These are phyloP conservation scores for Cladopsammia gracilis DNA, from an alignment of 64 coral and sea anemone genomes.

Conservation along the genomic window DNA sequence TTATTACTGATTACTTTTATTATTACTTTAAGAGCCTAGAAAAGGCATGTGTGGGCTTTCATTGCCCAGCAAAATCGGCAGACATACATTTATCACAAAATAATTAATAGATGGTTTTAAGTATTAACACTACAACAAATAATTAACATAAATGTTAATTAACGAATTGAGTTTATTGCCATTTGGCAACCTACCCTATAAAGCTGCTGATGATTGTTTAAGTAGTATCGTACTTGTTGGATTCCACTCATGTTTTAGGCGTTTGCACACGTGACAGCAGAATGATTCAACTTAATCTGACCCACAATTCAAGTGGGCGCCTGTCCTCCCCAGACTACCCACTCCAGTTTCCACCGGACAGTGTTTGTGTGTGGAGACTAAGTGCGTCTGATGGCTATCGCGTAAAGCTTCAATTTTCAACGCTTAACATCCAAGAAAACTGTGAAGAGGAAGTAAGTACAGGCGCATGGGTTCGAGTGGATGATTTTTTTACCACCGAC, in stretches of 20 bases:
- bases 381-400: not conserved
- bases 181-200: no score
- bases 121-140: no score
- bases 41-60: no score
- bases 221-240: no score
- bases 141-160: no score
- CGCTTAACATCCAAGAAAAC: not conserved
- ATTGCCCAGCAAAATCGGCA: no score
- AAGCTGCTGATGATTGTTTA: not conserved
- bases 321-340: slow-evolving; percentile 42
- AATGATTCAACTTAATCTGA: slow-evolving; percentile 23
- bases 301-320: not conserved
- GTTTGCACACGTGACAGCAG: slow-evolving; percentile 6
- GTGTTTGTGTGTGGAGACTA: slow-evolving; percentile 10
- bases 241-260: not conserved
- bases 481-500: slow-evolving; percentile 27
- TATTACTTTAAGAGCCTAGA: no score
- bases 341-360: not conserved
- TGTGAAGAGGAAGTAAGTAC: not conserved
- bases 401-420: slow-evolving; percentile 7
- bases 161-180: no score
- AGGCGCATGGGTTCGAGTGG: not conserved
- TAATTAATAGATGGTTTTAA: no score
- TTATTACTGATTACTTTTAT: no score
- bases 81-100: no score